These are phyloP conservation scores for Aulostomus chinensis DNA, from an alignment of 2,797 vertebrate species.

Conservation along the genomic window DNA sequence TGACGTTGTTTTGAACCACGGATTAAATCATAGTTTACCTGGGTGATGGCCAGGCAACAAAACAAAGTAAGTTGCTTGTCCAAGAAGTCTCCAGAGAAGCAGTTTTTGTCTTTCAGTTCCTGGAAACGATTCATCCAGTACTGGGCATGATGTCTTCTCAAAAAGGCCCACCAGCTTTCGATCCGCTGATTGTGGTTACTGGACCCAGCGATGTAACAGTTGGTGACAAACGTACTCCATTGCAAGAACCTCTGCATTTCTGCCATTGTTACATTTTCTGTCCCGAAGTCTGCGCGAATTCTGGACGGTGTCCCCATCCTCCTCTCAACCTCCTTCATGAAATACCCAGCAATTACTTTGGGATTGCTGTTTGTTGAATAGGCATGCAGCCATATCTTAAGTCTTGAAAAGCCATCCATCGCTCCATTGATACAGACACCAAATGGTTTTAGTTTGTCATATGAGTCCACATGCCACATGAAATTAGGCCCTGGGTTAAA, in stretches of 20 bases:
- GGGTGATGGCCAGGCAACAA: constrained; percentile 16
- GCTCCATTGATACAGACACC: constrained; percentile 21
- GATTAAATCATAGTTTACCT: no score
- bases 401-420: constrained; percentile 22
- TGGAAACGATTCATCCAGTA: constrained; percentile 33
- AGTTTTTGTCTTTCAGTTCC: constrained; percentile 33
- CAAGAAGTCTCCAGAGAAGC: constrained; percentile 30
- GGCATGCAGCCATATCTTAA: constrained; percentile 22
- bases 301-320: neutral
- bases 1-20: no score
- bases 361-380: constrained; percentile 32
- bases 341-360: constrained; percentile 24
- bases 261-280: constrained; percentile 38
- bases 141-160: constrained; percentile 16
- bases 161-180: constrained; percentile 34
- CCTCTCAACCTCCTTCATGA: constrained; percentile 10
- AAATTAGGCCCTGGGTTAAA: neutral
- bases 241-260: constrained; percentile 23
- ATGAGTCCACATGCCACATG: constrained; percentile 25
- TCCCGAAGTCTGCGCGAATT: constrained; percentile 10
- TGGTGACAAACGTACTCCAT: neutral
- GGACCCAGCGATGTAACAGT: constrained; percentile 15
- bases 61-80: constrained; percentile 37
- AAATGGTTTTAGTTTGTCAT: constrained; percentile 1
- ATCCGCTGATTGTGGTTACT: constrained; percentile 34